Base-by-base conservation (phyloP, 2,888 invertebrate species). In the Drosophila anomelani region DNA sequence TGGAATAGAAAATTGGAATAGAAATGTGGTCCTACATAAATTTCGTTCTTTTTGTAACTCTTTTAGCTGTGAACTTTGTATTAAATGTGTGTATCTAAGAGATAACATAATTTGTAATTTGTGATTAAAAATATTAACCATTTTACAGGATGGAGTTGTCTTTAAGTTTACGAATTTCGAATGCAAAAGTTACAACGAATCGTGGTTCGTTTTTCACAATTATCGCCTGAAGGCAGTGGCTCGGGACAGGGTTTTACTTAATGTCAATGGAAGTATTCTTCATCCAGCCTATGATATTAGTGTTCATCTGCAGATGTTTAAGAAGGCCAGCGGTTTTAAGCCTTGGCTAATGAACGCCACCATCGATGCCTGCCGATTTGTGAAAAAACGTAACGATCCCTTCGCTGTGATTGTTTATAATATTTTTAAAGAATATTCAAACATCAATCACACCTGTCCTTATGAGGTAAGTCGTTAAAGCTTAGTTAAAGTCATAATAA, bases 381-480 rank as follows among this genome's bases (percentile, higher is more conserved):
- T 68, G 15, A 38, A 20, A 10, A 44, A 20, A 2, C 38, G 3
- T 1, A 56, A 71, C 8, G 15, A 67, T 15, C 49, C 55, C 0
- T 26, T 39, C 7, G 8, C 4, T 0, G 36, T 1, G 8, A 23
- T 68, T n/a, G 2, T 69, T 6, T 55, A 12, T n/a, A 56, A 17
- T 15, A n/a, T 66, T 0, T 51, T 53, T 1, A 63, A 23, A 4
- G 39, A 61, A 0, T 58, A 38, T 12, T 49, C 63, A 0, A 77
- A 56, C 17, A 9, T 75, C 0, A 75, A 70, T 44, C 70, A 67
- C 29, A 32, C 66, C 0, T 78, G 78, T 34, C 78, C 78, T 1
- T 75, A 36, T 47, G 9, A 10, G 34, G 75, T 70, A 47, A 57
- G 78, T 56, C 4, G 29, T 41, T 3, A 56, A 56, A 20, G 41